phyloP scores from a whole-genome alignment of 2,797 vertebrate genomes.

The Chanos chanos region DNA sequence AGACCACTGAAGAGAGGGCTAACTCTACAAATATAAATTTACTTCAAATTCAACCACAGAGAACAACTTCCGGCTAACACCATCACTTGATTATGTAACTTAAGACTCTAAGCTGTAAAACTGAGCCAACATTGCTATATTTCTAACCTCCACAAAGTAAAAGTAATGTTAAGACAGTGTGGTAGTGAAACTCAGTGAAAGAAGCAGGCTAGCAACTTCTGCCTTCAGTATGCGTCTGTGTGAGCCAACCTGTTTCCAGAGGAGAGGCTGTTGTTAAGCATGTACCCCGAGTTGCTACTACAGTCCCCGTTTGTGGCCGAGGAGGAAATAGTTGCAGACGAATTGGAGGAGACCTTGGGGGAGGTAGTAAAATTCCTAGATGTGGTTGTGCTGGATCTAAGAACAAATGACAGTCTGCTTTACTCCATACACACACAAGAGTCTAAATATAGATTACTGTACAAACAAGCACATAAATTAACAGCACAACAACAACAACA shows the following conservation, averaged over 20 bases:
- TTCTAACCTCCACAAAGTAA: no score
- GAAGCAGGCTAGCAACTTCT: no score
- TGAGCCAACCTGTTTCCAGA: slow-evolving; percentile 74
- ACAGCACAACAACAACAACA: not conserved
- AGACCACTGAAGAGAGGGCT: no score
- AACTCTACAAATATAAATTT: no score
- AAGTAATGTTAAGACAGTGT: no score
- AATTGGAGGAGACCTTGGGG: slow-evolving; percentile 88
- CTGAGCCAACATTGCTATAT: no score
- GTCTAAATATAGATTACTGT: not conserved
- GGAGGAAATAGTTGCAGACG: slow-evolving; percentile 83
- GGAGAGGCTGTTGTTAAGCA: slow-evolving; percentile 84
- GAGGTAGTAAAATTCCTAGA: slow-evolving; percentile 94
- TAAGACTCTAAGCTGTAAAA: no score
- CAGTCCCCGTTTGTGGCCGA: slow-evolving; percentile 91
- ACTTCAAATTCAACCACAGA: no score
- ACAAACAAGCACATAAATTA: not conserved
- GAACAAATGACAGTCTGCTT: slow-evolving; percentile 2
- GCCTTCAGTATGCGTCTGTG: no score
- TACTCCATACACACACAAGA: not conserved
- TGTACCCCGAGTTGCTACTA: slow-evolving; percentile 82
- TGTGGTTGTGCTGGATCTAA: slow-evolving; percentile 87
- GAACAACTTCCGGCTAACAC: no score
- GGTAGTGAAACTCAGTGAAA: no score
- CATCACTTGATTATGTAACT: no score